A percentile compares a stretch with the other conserved stretches of the same genome.
Conservation (phyloP, 2,797 vertebrate species). For the Scarus forsteni region DNA sequence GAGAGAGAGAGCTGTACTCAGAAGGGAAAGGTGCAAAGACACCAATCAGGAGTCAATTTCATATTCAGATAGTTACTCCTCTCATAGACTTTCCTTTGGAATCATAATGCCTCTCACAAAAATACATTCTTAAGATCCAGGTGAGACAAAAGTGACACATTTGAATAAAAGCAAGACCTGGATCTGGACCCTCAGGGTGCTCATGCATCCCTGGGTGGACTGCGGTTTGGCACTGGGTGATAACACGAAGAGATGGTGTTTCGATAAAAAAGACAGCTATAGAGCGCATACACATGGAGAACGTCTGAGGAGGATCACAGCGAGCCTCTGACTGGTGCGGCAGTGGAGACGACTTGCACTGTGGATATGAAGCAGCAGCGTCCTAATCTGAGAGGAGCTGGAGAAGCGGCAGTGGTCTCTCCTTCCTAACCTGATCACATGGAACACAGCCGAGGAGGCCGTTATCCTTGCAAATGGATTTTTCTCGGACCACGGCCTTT, state of each 20-base stretch:
- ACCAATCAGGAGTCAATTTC: slow-evolving; percentile 34
- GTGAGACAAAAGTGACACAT: slow-evolving; percentile 58
- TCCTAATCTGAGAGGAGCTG: slow-evolving; percentile 53
- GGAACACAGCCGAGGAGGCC: slow-evolving; percentile 41
- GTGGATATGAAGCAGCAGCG: slow-evolving; percentile 67
- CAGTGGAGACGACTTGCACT: slow-evolving; percentile 61
- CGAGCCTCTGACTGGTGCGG: slow-evolving; percentile 53
- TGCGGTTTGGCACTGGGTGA: slow-evolving; percentile 75
- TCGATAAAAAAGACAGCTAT: slow-evolving; percentile 19
- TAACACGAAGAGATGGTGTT: slow-evolving; percentile 42
- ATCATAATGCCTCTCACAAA: slow-evolving; percentile 34
- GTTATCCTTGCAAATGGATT: slow-evolving; percentile 57
- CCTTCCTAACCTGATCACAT: slow-evolving; percentile 54
- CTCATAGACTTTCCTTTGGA: slow-evolving; percentile 6
- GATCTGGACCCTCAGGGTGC: slow-evolving; percentile 26
- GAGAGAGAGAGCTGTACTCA: slow-evolving; percentile 24
- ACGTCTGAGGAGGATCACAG: slow-evolving; percentile 39
- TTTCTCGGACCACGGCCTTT: slow-evolving; percentile 36
- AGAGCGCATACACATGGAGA: slow-evolving; percentile 24
- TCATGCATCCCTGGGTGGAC: slow-evolving; percentile 41
- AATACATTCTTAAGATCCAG: slow-evolving; percentile 32
- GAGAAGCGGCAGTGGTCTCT: slow-evolving; percentile 65
- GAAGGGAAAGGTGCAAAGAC: slow-evolving; percentile 39
- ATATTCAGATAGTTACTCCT: slow-evolving; percentile 36
- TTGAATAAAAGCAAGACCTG: slow-evolving; percentile 27